Evolutionary conservation across 2,113 vertebrate genomes (phyloP).

Genomic region (Antechinus stuartii): DNA sequence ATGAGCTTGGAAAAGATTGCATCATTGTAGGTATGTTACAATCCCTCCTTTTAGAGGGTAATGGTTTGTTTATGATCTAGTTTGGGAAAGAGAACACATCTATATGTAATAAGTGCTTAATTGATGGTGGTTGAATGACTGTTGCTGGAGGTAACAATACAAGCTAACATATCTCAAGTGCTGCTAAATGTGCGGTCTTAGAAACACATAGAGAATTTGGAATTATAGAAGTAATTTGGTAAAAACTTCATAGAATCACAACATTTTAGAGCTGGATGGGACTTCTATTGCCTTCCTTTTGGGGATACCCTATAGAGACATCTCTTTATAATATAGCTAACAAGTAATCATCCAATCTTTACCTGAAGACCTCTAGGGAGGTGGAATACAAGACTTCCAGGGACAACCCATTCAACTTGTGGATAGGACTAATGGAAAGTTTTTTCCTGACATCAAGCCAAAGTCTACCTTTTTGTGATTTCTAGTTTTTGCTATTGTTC

Average conservation of each 20-base stretch:
- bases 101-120: background rate
- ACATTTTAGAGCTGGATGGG: background rate
- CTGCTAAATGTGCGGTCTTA: background rate
- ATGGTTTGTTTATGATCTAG: background rate
- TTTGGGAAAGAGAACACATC: background rate
- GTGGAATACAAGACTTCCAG: background rate
- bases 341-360: background rate
- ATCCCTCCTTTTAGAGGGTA: background rate
- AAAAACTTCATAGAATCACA: background rate
- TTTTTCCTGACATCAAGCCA: background rate
- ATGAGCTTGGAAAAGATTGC: background rate
- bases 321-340: background rate
- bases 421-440: background rate
- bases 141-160: background rate
- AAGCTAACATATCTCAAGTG: background rate
- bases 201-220: background rate
- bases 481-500: background rate
- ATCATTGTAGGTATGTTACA: background rate
- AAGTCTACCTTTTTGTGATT: background rate
- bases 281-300: background rate
- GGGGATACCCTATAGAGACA: background rate
- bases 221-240: background rate
- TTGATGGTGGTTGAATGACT: background rate
- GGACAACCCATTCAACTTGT: background rate
- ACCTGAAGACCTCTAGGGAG: background rate